Base-by-base conservation (phyloP, 2,888 invertebrate genomes). In the Seira sanloemensis region DNA sequence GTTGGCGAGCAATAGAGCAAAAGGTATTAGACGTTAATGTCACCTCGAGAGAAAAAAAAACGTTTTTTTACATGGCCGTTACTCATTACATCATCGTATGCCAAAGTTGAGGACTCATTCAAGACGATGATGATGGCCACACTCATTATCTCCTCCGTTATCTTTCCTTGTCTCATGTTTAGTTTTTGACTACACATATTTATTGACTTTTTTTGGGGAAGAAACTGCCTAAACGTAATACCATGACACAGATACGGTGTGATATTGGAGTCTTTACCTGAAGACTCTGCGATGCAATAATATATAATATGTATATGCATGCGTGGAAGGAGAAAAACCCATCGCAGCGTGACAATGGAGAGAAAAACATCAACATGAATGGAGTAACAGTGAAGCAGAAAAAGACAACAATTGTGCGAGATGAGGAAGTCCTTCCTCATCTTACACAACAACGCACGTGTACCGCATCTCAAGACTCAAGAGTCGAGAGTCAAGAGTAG, bases 231-330 rank as follows among this genome's bases (percentile, higher is more conserved):
- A 12, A 12, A 37, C 12, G 54, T 78, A 46, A 72, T 73, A 79
- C 79, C 79, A 72, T 79, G 79, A 79, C 79, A 79, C 73, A 79
- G 50, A 67, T 76, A 46, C 27, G 46, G 54, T 37, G 37, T n/a
- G n/a, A 37, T 37, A 37, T 37, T 37, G 37, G 37, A 37, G 37
- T 4, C 12, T 4, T 37, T 37, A 37, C 37, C 4, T 37, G 37
- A 37, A 7, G 37, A 4, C 5, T 7, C 12, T 37, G 37, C 37
- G 37, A 37, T 37, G 37, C 4, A 7, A 12, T 37, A 37, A 37
- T 12, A 7, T 37, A 37, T 7, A 4, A 4, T 37, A 37, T 7
- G 5, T 37, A 12, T 37, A 37, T 37, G 12, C 12, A 7, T 37
- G 37, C 12, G 37, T 7, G 37, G 37, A 37, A 37, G 37, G 37